These are phyloP conservation scores for Dysidea cf. avara DNA, from an alignment of 37 sponge, comb jelly and placozoan genomes.

Conservation along the genomic window DNA sequence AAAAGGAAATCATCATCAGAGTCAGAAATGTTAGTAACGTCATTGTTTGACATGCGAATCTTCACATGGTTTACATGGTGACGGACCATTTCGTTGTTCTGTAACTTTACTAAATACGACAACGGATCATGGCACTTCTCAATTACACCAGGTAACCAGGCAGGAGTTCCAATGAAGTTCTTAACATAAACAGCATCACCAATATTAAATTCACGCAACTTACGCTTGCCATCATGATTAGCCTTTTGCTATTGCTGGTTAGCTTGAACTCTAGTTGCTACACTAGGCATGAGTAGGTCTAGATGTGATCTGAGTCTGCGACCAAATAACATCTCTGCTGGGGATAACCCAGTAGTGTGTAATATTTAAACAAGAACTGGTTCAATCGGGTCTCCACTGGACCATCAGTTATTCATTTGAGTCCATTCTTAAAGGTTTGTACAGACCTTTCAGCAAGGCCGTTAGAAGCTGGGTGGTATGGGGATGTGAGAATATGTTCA, in stretches of 20 bases:
- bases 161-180: too few relatives aligned
- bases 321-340: constrained; percentile 25
- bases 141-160: too few relatives aligned
- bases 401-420: constrained; percentile 7
- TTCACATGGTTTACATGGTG: too few relatives aligned
- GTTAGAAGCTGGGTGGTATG: too few relatives aligned
- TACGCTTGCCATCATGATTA: constrained; percentile 14
- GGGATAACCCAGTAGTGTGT: constrained; percentile 27
- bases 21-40: too few relatives aligned
- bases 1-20: too few relatives aligned
- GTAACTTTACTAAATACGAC: too few relatives aligned
- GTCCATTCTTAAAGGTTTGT: constrained; percentile 26
- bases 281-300: constrained; percentile 24
- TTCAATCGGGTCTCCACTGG: constrained; percentile 7
- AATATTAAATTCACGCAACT: background rate
- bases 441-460: constrained; percentile 25
- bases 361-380: constrained; percentile 14
- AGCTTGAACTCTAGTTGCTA: constrained; percentile 16
- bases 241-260: constrained; percentile 5
- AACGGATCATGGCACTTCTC: too few relatives aligned
- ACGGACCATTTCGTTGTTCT: too few relatives aligned
- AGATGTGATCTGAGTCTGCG: constrained; percentile 22
- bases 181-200: too few relatives aligned
- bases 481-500: constrained; percentile 9
- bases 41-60: too few relatives aligned